Evolutionary conservation across 2,113 vertebrate genomes (phyloP), one percentile per base, ranked within the genome.

Genomic region (Struthidea cinerea): DNA sequence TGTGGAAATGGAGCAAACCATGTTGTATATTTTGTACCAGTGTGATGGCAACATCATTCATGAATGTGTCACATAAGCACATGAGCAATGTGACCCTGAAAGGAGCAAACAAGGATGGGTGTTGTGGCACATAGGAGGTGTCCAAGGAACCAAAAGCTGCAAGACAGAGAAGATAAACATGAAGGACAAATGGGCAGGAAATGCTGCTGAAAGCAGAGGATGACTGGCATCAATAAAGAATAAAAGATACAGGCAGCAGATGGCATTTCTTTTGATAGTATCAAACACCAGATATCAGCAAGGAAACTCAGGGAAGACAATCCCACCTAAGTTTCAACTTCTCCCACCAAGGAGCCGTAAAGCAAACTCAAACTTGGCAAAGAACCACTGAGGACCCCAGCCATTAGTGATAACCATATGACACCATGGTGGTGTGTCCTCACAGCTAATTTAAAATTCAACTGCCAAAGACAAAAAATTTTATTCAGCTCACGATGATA

Each of bases 21-120:
- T 4, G 5, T 1, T 12, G 26, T 20, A 9, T 27, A 32, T 49
- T 84, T 73, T 65, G 27, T 53, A 35, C 16, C 9, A 24, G 10
- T 56, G 16, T 78, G 21, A 11, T 49, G 27, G 7, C 24, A 74
- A 16, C 44, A 3, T 33, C 75, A 30, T 11, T 42, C 24, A 30
- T 11, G 15, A 47, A 17, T 6, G 4, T 47, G 5, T 49, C 49
- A 16, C 0, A 0, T 22, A 52, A 55, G 8, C 13, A 22, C 1
- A 1, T 24, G 32, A 64, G 11, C 15, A 76, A 3, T 20, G 19
- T 35, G 27, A 53, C 7, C 21, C 56, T 26, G 3, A 3, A 81
- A 73, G 9, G 12, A 18, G 32, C 24, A 60, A 80, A 79, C 26
- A 47, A 60, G 53, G 16, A 22, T 37, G 27, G 13, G 10, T 33